These are phyloP conservation scores for Ammodytes dubius DNA, from an alignment of 2,113 vertebrate species.

Conservation along the genomic window DNA sequence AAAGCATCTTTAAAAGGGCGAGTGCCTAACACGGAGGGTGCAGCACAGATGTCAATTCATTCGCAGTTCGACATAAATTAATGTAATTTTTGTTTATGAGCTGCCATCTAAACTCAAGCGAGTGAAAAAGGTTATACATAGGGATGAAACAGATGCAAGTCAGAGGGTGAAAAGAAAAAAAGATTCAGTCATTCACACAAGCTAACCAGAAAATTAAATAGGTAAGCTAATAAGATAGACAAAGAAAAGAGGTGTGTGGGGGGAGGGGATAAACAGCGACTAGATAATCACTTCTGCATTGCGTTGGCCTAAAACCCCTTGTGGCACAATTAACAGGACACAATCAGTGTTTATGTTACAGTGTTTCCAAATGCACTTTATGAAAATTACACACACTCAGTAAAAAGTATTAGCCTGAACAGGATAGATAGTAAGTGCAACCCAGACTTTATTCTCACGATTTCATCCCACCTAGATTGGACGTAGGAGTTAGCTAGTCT, in stretches of 20 bases:
- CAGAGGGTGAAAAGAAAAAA: background rate
- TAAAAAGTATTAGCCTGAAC: conserved; percentile 1
- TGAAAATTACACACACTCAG: background rate
- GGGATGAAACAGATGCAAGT: conserved; percentile 17
- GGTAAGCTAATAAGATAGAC: background rate
- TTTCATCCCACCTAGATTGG: background rate
- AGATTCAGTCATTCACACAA: conserved; percentile 9
- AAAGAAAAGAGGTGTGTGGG: background rate
- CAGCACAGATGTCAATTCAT: conserved; percentile 7
- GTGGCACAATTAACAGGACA: conserved; percentile 50
- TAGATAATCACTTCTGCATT: conserved; percentile 44
- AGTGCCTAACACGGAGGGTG: conserved; percentile 5
- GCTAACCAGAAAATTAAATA: background rate
- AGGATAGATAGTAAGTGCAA: conserved; percentile 25
- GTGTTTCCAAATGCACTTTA: conserved; percentile 24
- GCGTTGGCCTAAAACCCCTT: conserved; percentile 47
- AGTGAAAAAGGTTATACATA: conserved; percentile 3
- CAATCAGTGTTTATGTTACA: conserved; percentile 38
- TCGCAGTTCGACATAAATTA: conserved; percentile 26
- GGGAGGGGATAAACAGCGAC: background rate
- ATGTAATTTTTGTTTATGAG: conserved; percentile 20
- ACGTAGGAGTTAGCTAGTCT: background rate
- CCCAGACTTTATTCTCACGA: conserved; percentile 33
- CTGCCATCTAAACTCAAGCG: conserved; percentile 39
- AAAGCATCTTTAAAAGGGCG: conserved; percentile 20